Evolutionary conservation across 2,888 invertebrate species (phyloP), one percentile per base, ranked within the genome.

Genomic region (Petrolisthes manimaculis): DNA sequence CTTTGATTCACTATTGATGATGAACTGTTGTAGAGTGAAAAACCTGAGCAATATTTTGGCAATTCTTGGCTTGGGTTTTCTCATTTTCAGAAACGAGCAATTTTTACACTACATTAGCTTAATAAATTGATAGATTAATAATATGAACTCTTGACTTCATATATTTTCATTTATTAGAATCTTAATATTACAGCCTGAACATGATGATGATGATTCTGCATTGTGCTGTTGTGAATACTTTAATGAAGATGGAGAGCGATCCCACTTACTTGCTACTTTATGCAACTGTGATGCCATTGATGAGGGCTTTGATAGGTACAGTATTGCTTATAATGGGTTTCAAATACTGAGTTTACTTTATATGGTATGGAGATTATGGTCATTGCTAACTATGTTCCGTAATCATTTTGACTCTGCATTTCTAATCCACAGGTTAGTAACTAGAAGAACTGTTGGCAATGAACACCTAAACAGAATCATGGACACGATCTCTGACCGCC

Each of bases 151-250:
- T 77, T 14, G 24, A 24, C 4, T 77, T 24, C 18, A 77, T 77
- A 24, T 14, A 21, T 21, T 4, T 24, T 24, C 12, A 77, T 24
- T 5, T n/a, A 77, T 67, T 67, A 14, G 37, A 77, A 12, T 54
- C 9, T 18, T 54, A 1, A 51, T 51, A 53, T 51, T 71, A n/a
- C 74, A 85, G 81, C 67, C 55, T 37, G 37, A 69, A 5, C 53
- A 21, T 55, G 61, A n/a, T 37, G 37, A n/a, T 37, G 37, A 86
- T 84, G 90, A 90, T 55, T 75, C 80, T 53, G 83, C 80, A 0
- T 37, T 90, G 74, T 90, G 90, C n/a, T 90, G 89, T 74, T 90
- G 90, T 71, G 90, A 90, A 54, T 90, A 90, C 78, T 61, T 90
- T 18, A 89, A 86, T 71, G 77, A 82, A 83, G 87, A 90, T 61